Evolutionary conservation across 2,888 invertebrate genomes (phyloP), one percentile per base, ranked within the genome.

Genomic region (Melolontha melolontha): DNA sequence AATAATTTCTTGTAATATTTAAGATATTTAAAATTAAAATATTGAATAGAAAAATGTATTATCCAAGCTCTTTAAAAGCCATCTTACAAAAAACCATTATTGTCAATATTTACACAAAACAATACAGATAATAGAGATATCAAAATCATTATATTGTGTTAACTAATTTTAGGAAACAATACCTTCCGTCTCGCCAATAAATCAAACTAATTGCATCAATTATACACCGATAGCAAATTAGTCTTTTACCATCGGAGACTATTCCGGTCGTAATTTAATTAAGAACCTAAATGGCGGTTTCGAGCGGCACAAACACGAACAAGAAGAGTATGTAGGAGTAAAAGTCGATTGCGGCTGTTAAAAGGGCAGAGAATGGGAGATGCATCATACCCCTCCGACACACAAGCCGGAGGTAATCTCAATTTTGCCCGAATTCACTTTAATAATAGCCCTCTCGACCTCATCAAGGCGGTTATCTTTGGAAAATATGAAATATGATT

Each of bases 401-500:
- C 57, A 42, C 57, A 42, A 42, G 22, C 57, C 42, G 44, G 44
- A 59, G 59, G 59, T 59, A 66, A 66, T 66, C 67, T 67, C 54
- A 63, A 67, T 67, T 67, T 67, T 64, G 41, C 62, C 55, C 67
- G 67, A 64, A 67, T 67, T 54, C 63, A 64, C 67, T 71, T 68
- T 71, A 72, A 72, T 72, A 72, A 72, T 68, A 69, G 69, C 67
- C 67, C 49, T 69, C 71, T 67, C 70, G 71, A 73, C 73, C 71
- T 71, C 71, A 71, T 73, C 70, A 70, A 51, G 57, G 69, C 64
- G 67, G 67, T 51, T 55, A 42, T 51, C 47, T 49, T 65, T 54
- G 66, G 54, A 65, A 74, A 73, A 75, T 76, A 77, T 78, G 77
- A 78, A 78, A 77, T 78, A 77, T 78, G 74, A 77, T 72, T 68